These are phyloP conservation scores for Anaspis maculata DNA, from an alignment of 2,888 invertebrate species.

Conservation along the genomic window DNA sequence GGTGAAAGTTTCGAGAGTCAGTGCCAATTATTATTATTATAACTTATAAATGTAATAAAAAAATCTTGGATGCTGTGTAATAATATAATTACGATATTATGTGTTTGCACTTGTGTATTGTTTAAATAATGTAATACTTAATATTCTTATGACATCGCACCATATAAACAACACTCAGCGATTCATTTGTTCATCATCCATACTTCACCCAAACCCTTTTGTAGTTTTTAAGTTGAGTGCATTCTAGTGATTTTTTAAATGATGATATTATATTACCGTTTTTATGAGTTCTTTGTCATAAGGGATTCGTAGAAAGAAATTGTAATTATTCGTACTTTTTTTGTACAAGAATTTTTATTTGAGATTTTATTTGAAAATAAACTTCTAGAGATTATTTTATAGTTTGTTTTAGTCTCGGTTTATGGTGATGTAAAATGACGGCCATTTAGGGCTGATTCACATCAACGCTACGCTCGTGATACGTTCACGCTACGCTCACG, in stretches of 20 bases:
- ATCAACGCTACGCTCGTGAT: too few relatives aligned
- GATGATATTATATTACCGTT: too few relatives aligned
- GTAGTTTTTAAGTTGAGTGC: slow-evolving; percentile 32
- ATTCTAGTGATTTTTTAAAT: slow-evolving; percentile 37
- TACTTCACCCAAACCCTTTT: slow-evolving; percentile 17
- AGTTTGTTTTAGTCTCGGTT: too few relatives aligned
- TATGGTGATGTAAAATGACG: too few relatives aligned
- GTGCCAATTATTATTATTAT: slow-evolving; percentile 44
- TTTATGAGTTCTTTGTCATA: slow-evolving; percentile 29
- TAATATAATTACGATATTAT: slow-evolving; percentile 45
- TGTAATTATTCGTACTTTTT: slow-evolving; percentile 30
- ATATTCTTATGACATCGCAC: slow-evolving; percentile 37
- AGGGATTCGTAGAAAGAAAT: slow-evolving; percentile 30
- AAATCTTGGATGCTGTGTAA: slow-evolving; percentile 45
- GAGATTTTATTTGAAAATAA: slow-evolving; percentile 33
- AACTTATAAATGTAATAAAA: slow-evolving; percentile 40
- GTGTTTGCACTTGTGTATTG: slow-evolving; percentile 43
- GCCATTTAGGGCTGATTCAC: too few relatives aligned
- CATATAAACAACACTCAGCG: slow-evolving; percentile 29
- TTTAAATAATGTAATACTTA: slow-evolving; percentile 35
- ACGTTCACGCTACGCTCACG: too few relatives aligned
- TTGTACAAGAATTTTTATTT: slow-evolving; percentile 31
- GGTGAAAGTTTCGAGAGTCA: slow-evolving; percentile 30
- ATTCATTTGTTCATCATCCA: slow-evolving; percentile 31
- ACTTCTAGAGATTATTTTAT: slow-evolving; percentile 34